A percentile compares a stretch with the other conserved stretches of the same genome.
Evolutionary conservation across 2,797 vertebrate species (phyloP).

Genomic region (Melanotaenia parkinsoni): DNA sequence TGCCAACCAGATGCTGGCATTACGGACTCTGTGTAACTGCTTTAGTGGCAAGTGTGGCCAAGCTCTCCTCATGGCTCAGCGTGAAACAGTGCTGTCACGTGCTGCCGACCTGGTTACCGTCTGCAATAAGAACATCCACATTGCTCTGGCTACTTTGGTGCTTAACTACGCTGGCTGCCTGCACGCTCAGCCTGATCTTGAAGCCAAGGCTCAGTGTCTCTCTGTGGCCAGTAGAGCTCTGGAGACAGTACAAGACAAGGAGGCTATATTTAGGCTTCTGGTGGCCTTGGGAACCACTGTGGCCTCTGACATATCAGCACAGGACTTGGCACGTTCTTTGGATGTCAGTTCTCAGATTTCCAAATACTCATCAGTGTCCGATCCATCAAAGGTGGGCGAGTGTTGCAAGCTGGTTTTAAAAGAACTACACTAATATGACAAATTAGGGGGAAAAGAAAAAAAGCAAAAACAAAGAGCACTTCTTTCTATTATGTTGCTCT

Average conservation of each 20-base stretch:
- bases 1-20: constrained; percentile 95
- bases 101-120: constrained; percentile 88
- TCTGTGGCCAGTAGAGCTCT: constrained; percentile 93
- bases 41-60: constrained; percentile 88
- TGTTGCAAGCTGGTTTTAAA: constrained; percentile 95
- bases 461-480: constrained; percentile 20
- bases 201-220: constrained; percentile 97
- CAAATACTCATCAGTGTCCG: constrained; percentile 90
- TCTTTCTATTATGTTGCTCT: constrained; percentile 68
- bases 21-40: constrained; percentile 97
- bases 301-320: constrained; percentile 89
- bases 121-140: constrained; percentile 95
- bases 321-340: constrained; percentile 94
- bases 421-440: constrained; percentile 84
- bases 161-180: constrained; percentile 94
- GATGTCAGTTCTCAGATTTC: constrained; percentile 94
- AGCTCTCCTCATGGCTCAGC: constrained; percentile 90
- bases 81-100: constrained; percentile 89
- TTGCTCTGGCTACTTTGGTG: constrained; percentile 93
- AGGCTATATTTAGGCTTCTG: constrained; percentile 96
- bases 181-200: constrained; percentile 88
- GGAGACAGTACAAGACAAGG: constrained; percentile 95
- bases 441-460: constrained; percentile 15
- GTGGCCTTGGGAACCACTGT: constrained; percentile 96
- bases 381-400: constrained; percentile 94